A percentile compares a stretch with the other conserved stretches of the same genome.
Evolutionary conservation across 2,797 vertebrate genomes (phyloP).

Genomic region (Hoplostethus atlanticus): DNA sequence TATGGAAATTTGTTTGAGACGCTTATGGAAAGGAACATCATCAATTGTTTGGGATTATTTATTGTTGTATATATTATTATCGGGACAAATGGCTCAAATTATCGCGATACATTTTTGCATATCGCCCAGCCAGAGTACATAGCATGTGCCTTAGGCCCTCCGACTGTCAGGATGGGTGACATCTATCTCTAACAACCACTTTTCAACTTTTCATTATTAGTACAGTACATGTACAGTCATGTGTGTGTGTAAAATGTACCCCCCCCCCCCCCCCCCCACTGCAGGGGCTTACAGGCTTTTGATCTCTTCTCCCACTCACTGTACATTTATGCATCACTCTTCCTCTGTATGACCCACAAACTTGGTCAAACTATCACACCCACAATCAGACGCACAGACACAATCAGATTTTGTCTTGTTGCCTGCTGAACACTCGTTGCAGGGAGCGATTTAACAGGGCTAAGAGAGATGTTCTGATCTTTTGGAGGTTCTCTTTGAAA

Average conservation of each 20-base stretch:
- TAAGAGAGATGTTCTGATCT: conserved; percentile 68
- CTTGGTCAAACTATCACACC: conserved; percentile 1
- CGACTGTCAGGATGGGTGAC: too few relatives aligned
- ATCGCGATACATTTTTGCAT: too few relatives aligned
- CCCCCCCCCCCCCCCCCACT: conserved; percentile 8
- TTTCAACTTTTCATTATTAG: conserved; percentile 37
- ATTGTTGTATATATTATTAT: too few relatives aligned
- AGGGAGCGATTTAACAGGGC: conserved; percentile 56
- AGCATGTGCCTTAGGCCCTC: too few relatives aligned
- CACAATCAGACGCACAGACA: not conserved
- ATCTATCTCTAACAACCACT: not conserved
- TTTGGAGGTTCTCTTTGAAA: conserved; percentile 63
- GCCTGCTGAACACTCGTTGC: conserved; percentile 47
- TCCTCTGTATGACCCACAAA: conserved; percentile 23
- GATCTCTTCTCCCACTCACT: conserved; percentile 8
- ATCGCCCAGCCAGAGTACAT: too few relatives aligned
- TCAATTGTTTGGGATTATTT: too few relatives aligned
- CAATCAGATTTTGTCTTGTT: conserved; percentile 47
- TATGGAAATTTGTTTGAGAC: too few relatives aligned
- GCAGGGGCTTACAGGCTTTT: conserved; percentile 20
- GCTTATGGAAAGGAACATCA: too few relatives aligned
- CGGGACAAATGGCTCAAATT: too few relatives aligned
- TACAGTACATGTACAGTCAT: conserved; percentile 5
- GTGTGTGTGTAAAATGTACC: conserved; percentile 5
- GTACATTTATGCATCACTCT: conserved; percentile 15